These are phyloP conservation scores for Habropoda laboriosa DNA, from an alignment of 1,140 invertebrate genomes.

Conservation along the genomic window DNA sequence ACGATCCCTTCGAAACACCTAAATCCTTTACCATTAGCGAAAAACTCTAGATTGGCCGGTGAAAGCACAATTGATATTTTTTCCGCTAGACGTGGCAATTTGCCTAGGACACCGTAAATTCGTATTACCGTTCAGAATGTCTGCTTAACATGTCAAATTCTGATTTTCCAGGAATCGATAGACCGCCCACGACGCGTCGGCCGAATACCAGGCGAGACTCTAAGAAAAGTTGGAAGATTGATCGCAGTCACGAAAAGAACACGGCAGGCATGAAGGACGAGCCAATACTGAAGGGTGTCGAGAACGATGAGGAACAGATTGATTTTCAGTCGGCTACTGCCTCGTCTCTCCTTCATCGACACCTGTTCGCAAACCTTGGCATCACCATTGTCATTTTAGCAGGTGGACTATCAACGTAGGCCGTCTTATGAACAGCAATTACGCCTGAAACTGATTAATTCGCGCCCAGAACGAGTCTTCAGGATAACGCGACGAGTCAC, in stretches of 20 bases:
- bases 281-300: constrained; percentile 69
- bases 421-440: background rate
- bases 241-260: constrained; percentile 72
- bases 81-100: background rate
- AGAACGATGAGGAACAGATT: constrained; percentile 70
- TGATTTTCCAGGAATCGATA: constrained; percentile 69
- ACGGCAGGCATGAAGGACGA: constrained; percentile 74
- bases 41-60: background rate
- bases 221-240: constrained; percentile 74
- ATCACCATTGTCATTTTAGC: constrained; percentile 63
- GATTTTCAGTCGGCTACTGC: constrained; percentile 77
- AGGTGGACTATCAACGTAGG: constrained; percentile 68
- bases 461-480: background rate
- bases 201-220: constrained; percentile 74
- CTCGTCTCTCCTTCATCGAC: constrained; percentile 66
- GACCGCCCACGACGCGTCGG: constrained; percentile 70
- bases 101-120: background rate
- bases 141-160: background rate
- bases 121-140: background rate
- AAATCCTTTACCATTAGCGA: too few relatives aligned
- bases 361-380: constrained; percentile 53
- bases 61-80: background rate
- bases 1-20: too few relatives aligned
- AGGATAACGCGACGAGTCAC: background rate
- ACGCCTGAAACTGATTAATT: constrained; percentile 10